These are phyloP conservation scores for Drosophila watanabei DNA, from an alignment of 1,140 invertebrate species.

Conservation along the genomic window DNA sequence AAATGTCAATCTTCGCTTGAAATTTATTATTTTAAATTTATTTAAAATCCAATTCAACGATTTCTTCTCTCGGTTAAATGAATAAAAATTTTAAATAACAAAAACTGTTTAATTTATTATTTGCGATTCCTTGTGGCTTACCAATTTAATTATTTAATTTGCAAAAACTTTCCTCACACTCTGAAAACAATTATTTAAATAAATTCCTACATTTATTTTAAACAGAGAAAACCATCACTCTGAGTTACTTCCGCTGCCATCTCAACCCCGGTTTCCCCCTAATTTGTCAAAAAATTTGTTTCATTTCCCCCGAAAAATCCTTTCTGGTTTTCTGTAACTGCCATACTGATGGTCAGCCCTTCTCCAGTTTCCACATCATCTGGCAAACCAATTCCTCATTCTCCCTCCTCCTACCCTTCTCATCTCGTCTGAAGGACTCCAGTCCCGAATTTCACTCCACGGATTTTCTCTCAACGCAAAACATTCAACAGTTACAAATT, in stretches of 20 bases:
- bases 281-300: constrained; percentile 49
- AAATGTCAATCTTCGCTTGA: no score
- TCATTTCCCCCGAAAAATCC: constrained; percentile 23
- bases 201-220: constrained; percentile 11
- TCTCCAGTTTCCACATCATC: constrained; percentile 59
- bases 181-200: constrained; percentile 9
- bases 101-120: neutral
- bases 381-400: constrained; percentile 43
- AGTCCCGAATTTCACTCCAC: neutral
- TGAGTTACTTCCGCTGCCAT: constrained; percentile 10
- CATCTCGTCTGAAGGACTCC: neutral
- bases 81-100: no score
- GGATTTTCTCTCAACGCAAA: neutral
- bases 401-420: neutral
- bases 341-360: constrained; percentile 35
- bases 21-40: no score
- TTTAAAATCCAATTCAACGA: neutral
- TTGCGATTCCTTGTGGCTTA: neutral
- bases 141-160: neutral
- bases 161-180: neutral
- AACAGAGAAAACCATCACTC: neutral
- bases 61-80: neutral
- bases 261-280: constrained; percentile 7
- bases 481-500: constrained; percentile 77
- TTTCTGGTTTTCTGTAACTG: constrained; percentile 25